phyloP scores from a whole-genome alignment of 2,888 invertebrate species.

The Operophtera brumata region DNA sequence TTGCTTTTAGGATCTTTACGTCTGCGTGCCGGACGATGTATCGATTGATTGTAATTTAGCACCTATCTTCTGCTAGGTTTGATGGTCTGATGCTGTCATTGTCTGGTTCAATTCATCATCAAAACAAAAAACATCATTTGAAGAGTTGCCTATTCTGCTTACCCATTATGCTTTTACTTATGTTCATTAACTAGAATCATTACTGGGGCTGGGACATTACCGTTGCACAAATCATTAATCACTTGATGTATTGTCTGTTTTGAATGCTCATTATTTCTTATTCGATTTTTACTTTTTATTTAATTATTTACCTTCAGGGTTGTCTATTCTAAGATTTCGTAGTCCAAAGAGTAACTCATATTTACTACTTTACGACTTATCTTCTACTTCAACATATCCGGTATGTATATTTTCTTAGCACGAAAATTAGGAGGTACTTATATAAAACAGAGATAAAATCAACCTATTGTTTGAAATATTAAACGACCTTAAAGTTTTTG shows the following conservation, averaged over 20 bases:
- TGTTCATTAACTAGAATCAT: slow-evolving; percentile 28
- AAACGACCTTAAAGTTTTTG: slow-evolving; percentile 37
- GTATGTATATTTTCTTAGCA: slow-evolving; percentile 1
- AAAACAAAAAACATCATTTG: slow-evolving; percentile 15
- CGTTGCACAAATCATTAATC: slow-evolving; percentile 33
- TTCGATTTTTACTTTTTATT: slow-evolving; percentile 14
- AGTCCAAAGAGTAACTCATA: too few species aligned
- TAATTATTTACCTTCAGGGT: not conserved
- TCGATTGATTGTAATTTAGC: slow-evolving; percentile 7
- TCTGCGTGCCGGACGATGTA: slow-evolving; percentile 17
- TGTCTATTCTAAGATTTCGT: not conserved
- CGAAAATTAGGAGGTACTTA: slow-evolving; percentile 19
- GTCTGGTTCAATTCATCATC: slow-evolving; percentile 19
- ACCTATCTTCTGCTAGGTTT: not conserved
- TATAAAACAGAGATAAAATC: slow-evolving; percentile 48
- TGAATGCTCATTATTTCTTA: slow-evolving; percentile 28
- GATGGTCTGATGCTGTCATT: slow-evolving; percentile 2
- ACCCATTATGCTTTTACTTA: slow-evolving; percentile 26
- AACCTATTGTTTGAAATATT: slow-evolving; percentile 46
- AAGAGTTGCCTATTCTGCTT: slow-evolving; percentile 24
- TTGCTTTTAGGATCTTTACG: slow-evolving; percentile 12
- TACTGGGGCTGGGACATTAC: slow-evolving; percentile 29
- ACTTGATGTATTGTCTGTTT: slow-evolving; percentile 28
- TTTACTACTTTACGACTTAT: too few species aligned
- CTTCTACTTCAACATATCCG: not conserved